Evolutionary conservation across 2,113 vertebrate species (phyloP).

Genomic region (Regulus satrapa): DNA sequence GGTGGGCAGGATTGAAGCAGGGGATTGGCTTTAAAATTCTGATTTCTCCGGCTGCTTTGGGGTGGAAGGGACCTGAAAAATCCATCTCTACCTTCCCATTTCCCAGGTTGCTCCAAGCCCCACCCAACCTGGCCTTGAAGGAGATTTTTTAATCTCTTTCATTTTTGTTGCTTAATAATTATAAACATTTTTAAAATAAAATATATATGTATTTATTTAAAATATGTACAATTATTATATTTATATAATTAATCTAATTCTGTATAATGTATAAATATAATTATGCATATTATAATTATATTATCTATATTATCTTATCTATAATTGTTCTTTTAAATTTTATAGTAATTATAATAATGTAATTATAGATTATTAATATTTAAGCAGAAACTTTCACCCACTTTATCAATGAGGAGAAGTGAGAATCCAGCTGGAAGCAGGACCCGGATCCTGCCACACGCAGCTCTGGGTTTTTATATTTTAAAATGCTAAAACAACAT

Average conservation of each 20-base stretch:
- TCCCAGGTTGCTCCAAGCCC: neutral
- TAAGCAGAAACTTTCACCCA: neutral
- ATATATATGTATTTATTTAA: no score
- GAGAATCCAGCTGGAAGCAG: neutral
- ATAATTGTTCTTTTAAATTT: no score
- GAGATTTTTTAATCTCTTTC: neutral
- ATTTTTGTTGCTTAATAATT: neutral
- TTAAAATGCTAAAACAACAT: neutral
- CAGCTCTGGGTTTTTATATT: neutral
- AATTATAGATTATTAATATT: neutral
- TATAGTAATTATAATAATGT: no score
- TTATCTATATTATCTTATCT: no score
- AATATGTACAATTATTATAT: no score
- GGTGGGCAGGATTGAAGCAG: neutral
- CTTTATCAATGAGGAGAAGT: neutral
- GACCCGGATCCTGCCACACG: neutral
- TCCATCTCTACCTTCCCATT: neutral
- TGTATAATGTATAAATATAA: no score
- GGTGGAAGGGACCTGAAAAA: neutral
- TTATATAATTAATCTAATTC: no score
- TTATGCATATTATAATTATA: no score
- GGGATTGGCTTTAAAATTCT: neutral
- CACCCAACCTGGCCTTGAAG: neutral
- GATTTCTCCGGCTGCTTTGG: neutral
- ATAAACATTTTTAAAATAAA: no score